Conservation (phyloP, 2,113 vertebrate species). For the Oryzias javanicus region DNA sequence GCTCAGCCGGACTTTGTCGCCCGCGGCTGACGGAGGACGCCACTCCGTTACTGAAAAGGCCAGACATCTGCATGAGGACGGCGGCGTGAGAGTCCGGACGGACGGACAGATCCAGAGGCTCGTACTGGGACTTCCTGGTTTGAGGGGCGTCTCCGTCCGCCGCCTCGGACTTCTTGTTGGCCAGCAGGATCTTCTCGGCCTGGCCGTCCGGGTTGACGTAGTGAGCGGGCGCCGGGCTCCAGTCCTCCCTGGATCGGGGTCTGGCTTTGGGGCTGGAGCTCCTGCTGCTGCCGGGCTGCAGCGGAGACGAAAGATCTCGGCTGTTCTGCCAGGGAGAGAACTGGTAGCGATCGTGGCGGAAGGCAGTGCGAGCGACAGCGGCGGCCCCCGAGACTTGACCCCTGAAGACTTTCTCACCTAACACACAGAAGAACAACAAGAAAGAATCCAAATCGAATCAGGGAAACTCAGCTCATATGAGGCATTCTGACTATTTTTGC, state of each 20-base stretch:
- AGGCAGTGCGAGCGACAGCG: slow-evolving; percentile 82
- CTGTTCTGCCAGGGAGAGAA: slow-evolving; percentile 86
- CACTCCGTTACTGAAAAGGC: slow-evolving; percentile 75
- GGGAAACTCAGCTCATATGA: slow-evolving; percentile 33
- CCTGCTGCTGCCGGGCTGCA: slow-evolving; percentile 76
- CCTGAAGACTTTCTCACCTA: slow-evolving; percentile 94
- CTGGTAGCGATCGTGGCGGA: slow-evolving; percentile 89
- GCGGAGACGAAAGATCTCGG: slow-evolving; percentile 76
- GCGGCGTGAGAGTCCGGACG: slow-evolving; percentile 77
- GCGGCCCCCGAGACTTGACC: slow-evolving; percentile 83
- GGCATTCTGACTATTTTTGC: slow-evolving; percentile 45
- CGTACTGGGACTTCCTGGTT: slow-evolving; percentile 86
- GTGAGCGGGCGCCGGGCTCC: slow-evolving; percentile 68
- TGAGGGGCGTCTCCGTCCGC: slow-evolving; percentile 39
- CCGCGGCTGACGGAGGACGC: slow-evolving; percentile 58
- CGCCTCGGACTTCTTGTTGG: slow-evolving; percentile 40
- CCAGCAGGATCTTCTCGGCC: slow-evolving; percentile 49
- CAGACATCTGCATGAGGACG: slow-evolving; percentile 79
- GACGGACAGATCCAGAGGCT: slow-evolving; percentile 90
- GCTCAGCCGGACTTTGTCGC: slow-evolving; percentile 76
- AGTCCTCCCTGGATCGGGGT: slow-evolving; percentile 71
- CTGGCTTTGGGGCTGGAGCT: slow-evolving; percentile 74
- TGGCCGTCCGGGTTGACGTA: slow-evolving; percentile 82
- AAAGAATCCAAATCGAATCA: slow-evolving; percentile 46
- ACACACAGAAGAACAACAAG: slow-evolving; percentile 39